These are phyloP conservation scores for Mohoua ochrocephala DNA, from an alignment of 2,113 vertebrate genomes.

Conservation along the genomic window DNA sequence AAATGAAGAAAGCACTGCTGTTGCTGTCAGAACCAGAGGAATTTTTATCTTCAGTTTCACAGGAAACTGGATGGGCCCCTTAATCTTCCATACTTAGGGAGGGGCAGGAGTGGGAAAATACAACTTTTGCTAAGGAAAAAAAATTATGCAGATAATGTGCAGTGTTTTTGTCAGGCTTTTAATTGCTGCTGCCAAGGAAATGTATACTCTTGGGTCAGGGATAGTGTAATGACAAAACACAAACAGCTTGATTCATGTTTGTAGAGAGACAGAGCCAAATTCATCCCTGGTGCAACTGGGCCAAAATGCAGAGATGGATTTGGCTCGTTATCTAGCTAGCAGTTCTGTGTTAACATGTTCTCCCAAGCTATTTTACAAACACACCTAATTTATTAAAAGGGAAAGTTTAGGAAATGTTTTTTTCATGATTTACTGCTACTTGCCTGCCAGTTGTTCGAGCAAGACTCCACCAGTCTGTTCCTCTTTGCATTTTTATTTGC, in stretches of 20 bases:
- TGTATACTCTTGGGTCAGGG: conserved; percentile 21
- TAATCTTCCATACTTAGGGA: conserved; percentile 3
- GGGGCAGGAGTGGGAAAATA: background rate
- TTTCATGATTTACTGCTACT: conserved; percentile 17
- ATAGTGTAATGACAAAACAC: conserved; percentile 35
- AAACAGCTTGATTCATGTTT: conserved; percentile 55
- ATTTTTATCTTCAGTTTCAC: background rate
- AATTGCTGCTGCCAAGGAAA: conserved; percentile 48
- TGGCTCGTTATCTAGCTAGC: conserved; percentile 19
- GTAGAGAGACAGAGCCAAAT: conserved; percentile 14
- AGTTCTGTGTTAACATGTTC: background rate
- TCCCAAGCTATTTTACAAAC: conserved; percentile 13
- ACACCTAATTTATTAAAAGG: conserved; percentile 26
- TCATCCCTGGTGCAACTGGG: background rate
- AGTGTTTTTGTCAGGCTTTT: conserved; percentile 10
- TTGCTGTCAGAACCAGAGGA: background rate
- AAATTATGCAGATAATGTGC: background rate
- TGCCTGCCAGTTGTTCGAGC: background rate
- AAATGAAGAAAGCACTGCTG: background rate
- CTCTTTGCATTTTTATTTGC: background rate
- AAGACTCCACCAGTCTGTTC: background rate
- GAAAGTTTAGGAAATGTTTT: conserved; percentile 1
- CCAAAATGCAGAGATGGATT: background rate
- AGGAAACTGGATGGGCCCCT: conserved; percentile 43
- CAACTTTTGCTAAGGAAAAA: background rate